These are phyloP conservation scores for Sebastolobus altivelis DNA, from an alignment of 2,797 vertebrate genomes.

Conservation along the genomic window DNA sequence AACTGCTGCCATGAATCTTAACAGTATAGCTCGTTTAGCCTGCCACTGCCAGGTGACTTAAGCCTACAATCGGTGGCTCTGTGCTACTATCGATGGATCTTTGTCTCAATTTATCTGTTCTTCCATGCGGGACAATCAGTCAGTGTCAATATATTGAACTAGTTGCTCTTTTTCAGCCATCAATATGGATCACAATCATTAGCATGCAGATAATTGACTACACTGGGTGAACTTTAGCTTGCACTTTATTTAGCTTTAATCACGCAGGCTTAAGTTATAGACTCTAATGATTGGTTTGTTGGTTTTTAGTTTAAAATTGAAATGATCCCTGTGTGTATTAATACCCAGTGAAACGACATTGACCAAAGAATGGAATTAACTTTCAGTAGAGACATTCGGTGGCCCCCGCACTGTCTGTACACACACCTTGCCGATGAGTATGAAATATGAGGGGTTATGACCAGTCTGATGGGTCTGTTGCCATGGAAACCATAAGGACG, in stretches of 20 bases:
- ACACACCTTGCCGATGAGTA: slow-evolving; percentile 34
- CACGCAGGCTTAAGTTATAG: background rate
- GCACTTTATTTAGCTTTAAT: background rate
- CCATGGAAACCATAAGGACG: slow-evolving; percentile 67
- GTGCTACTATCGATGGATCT: slow-evolving; percentile 26
- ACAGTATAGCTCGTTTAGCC: background rate
- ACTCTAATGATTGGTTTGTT: background rate
- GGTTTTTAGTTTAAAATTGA: slow-evolving; percentile 9
- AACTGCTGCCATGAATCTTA: slow-evolving; percentile 7
- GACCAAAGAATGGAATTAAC: slow-evolving; percentile 7
- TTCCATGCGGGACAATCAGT: slow-evolving; percentile 33
- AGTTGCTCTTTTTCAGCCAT: slow-evolving; percentile 20
- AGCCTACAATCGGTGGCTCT: slow-evolving; percentile 33
- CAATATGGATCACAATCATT: background rate
- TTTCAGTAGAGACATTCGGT: background rate
- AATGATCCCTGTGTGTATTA: background rate
- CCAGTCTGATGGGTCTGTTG: slow-evolving; percentile 56
- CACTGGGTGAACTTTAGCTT: background rate
- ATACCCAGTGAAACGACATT: background rate
- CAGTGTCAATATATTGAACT: slow-evolving; percentile 38
- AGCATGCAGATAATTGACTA: slow-evolving; percentile 4
- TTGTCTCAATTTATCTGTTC: slow-evolving; percentile 40
- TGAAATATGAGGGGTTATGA: slow-evolving; percentile 38
- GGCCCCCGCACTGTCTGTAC: background rate
- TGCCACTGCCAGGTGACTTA: slow-evolving; percentile 22